phyloP scores from a whole-genome alignment of 2,888 invertebrate genomes.

The Dryocosmus kuriphilus region DNA sequence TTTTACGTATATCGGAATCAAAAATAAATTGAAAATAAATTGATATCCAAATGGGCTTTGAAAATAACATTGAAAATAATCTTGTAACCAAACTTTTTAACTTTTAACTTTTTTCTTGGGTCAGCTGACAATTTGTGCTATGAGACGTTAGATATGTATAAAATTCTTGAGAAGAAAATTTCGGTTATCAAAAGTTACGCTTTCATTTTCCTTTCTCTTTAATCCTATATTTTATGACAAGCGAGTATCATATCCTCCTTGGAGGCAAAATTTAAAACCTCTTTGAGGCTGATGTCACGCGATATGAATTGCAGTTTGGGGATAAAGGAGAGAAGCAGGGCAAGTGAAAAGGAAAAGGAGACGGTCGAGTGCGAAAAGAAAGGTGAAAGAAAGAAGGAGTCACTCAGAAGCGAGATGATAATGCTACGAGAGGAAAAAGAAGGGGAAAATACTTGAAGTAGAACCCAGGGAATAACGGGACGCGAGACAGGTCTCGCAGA shows the following conservation, averaged over 20 bases:
- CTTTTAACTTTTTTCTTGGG: too few species aligned
- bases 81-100: too few species aligned
- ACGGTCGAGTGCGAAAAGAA: conserved; percentile 37
- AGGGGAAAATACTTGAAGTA: conserved; percentile 54
- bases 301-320: not conserved
- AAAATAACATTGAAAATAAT: too few species aligned
- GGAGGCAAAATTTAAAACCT: conserved; percentile 6
- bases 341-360: conserved; percentile 41
- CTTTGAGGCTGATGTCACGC: conserved; percentile 1
- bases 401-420: conserved; percentile 42
- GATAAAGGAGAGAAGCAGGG: conserved; percentile 17
- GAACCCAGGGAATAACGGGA: conserved; percentile 59
- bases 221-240: not conserved
- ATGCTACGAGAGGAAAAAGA: conserved; percentile 53
- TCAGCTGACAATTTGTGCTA: not conserved
- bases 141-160: not conserved
- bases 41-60: too few species aligned
- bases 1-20: too few species aligned
- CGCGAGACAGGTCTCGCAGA: conserved; percentile 57
- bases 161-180: not conserved
- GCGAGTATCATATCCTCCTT: conserved; percentile 9
- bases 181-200: not conserved
- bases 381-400: not conserved
- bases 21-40: too few species aligned
- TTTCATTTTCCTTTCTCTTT: not conserved